Percentiles rank a stretch among this genome's conserved stretches.
These are phyloP conservation scores for Malurus leucopterus DNA, from an alignment of 2,797 vertebrate species.

Conservation along the genomic window DNA sequence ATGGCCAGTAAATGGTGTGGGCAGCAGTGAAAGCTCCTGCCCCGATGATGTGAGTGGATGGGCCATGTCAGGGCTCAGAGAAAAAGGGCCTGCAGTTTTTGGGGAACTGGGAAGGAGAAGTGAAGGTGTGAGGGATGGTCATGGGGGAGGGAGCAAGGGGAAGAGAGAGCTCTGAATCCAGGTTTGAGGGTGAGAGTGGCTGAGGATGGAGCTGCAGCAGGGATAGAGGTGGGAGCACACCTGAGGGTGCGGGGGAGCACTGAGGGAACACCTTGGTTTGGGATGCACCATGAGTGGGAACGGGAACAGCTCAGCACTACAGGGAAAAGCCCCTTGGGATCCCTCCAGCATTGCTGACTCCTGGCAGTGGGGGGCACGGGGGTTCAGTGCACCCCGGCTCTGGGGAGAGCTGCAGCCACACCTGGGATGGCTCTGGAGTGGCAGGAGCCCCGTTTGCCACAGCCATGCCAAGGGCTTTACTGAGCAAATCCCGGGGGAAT, in stretches of 20 bases:
- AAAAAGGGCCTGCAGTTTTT: neutral
- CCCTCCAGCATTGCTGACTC: neutral
- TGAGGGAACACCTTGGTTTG: neutral
- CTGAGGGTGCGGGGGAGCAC: neutral
- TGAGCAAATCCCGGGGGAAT: neutral
- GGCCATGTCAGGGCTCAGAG: neutral
- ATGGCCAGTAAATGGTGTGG: accelerated
- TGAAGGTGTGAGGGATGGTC: neutral
- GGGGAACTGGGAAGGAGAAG: neutral
- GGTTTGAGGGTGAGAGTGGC: neutral
- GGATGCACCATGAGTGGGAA: neutral
- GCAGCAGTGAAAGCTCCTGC: neutral
- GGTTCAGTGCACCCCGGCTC: neutral
- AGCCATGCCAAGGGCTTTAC: neutral
- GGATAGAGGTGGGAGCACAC: accelerated
- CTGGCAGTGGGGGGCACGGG: neutral
- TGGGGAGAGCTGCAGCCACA: neutral
- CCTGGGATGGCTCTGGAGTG: accelerated
- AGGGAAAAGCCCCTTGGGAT: neutral
- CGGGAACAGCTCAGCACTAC: accelerated
- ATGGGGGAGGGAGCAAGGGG: neutral
- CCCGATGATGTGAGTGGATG: accelerated
- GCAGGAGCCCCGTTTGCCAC: neutral
- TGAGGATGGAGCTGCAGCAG: neutral
- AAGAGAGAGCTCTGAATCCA: accelerated